Percentiles rank a stretch among this genome's conserved stretches.
phyloP scores from a whole-genome alignment of 1,140 invertebrate species.

The Eciton burchellii region DNA sequence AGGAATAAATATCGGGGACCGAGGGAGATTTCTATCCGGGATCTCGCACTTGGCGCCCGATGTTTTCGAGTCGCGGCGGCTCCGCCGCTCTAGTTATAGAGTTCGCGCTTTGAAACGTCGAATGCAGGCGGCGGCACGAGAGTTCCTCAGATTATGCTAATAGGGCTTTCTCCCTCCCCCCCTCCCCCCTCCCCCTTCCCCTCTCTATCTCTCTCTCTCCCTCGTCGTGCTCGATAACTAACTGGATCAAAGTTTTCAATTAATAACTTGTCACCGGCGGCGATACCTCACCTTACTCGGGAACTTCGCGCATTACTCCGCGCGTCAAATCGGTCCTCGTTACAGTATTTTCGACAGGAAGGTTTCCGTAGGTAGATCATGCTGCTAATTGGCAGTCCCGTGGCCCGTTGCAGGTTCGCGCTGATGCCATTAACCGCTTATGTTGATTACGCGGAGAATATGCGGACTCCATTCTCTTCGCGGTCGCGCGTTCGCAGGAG shows the following conservation, averaged over 20 bases:
- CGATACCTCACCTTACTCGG: slow-evolving; percentile 60
- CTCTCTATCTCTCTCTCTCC: slow-evolving; percentile 15
- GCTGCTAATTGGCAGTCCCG: slow-evolving; percentile 58
- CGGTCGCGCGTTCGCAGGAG: too few species aligned
- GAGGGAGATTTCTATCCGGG: not conserved
- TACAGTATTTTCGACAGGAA: slow-evolving; percentile 53
- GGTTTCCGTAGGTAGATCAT: slow-evolving; percentile 42
- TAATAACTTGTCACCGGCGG: slow-evolving; percentile 68
- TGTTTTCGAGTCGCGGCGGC: slow-evolving; percentile 34
- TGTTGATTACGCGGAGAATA: slow-evolving; percentile 14
- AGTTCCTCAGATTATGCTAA: slow-evolving; percentile 64
- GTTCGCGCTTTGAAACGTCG: slow-evolving; percentile 53
- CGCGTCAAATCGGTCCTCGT: slow-evolving; percentile 32
- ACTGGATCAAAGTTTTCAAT: slow-evolving; percentile 72
- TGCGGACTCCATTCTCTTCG: not conserved
- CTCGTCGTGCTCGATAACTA: slow-evolving; percentile 60
- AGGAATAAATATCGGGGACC: not conserved
- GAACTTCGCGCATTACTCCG: slow-evolving; percentile 58
- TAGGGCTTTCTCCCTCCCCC: slow-evolving; percentile 13
- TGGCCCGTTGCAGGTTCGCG: too few species aligned
- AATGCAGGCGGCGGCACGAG: slow-evolving; percentile 41
- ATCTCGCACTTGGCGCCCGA: slow-evolving; percentile 16
- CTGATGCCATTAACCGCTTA: slow-evolving; percentile 41
- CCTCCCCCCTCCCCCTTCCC: not conserved
- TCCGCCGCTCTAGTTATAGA: slow-evolving; percentile 29